Evolutionary conservation across 2,888 invertebrate species (phyloP).

Genomic region (Stramonita haemastoma): DNA sequence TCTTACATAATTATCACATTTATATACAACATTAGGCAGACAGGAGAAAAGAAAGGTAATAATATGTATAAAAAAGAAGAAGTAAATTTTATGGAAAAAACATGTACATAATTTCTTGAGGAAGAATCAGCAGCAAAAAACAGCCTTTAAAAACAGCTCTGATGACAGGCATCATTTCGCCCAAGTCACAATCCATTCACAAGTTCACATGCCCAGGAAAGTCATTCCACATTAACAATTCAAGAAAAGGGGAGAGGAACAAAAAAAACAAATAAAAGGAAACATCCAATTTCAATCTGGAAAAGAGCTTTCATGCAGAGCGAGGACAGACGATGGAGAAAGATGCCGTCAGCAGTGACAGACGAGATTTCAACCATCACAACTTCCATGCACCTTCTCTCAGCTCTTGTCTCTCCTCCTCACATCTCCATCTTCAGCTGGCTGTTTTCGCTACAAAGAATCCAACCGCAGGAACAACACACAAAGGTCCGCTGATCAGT

Average conservation of each 20-base stretch:
- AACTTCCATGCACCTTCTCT: background rate
- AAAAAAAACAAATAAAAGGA: background rate
- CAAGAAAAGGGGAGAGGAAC: too few relatives aligned
- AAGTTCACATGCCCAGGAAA: background rate
- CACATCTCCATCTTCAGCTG: background rate
- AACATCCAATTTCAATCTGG: background rate
- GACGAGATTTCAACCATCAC: background rate
- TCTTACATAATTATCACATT: too few relatives aligned
- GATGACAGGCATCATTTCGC: background rate
- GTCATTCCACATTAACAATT: background rate
- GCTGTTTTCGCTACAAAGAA: background rate
- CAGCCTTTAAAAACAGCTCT: conserved; percentile 15
- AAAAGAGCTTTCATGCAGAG: background rate
- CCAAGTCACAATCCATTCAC: background rate
- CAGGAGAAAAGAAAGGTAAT: background rate
- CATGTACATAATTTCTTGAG: background rate
- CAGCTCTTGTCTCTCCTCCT: background rate
- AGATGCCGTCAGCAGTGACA: background rate
- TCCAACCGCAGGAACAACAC: background rate
- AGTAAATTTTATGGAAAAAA: background rate
- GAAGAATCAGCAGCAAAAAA: conserved; percentile 11
- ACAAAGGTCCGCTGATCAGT: too few relatives aligned
- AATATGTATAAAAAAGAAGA: background rate
- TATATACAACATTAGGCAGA: background rate
- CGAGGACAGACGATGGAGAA: background rate